Evolutionary conservation across 1,140 invertebrate species (phyloP).

Genomic region (Camponotus pennsylvanicus): DNA sequence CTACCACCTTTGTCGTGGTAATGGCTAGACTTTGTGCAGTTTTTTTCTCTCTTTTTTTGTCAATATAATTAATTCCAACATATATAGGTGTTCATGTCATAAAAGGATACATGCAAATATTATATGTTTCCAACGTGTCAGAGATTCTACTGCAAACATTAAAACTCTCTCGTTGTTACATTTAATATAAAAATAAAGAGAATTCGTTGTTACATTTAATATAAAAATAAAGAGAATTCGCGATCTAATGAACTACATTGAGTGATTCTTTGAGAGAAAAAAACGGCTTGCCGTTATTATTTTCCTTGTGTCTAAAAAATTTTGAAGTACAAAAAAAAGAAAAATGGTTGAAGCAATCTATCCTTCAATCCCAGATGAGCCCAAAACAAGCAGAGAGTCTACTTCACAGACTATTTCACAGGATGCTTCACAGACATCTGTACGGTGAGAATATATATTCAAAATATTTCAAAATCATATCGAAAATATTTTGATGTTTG

Average conservation of each 20-base stretch:
- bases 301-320: background rate
- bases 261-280: background rate
- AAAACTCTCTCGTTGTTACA: background rate
- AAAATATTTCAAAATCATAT: background rate
- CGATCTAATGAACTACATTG: background rate
- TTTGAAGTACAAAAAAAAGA: background rate
- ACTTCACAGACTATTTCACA: background rate
- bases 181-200: background rate
- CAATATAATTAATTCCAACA: background rate
- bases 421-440: background rate
- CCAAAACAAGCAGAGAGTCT: background rate
- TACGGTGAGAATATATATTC: slow-evolving; percentile 23
- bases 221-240: background rate
- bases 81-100: too few species aligned
- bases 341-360: background rate
- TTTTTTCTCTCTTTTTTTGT: too few species aligned
- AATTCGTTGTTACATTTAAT: too few species aligned
- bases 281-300: background rate
- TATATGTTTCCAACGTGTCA: background rate
- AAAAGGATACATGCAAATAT: background rate
- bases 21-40: slow-evolving; percentile 5
- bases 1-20: background rate
- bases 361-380: too few species aligned
- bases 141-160: background rate
- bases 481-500: background rate